Evolutionary conservation across 1,140 invertebrate genomes (phyloP).

Genomic region (Bilobella aurantiaca): DNA sequence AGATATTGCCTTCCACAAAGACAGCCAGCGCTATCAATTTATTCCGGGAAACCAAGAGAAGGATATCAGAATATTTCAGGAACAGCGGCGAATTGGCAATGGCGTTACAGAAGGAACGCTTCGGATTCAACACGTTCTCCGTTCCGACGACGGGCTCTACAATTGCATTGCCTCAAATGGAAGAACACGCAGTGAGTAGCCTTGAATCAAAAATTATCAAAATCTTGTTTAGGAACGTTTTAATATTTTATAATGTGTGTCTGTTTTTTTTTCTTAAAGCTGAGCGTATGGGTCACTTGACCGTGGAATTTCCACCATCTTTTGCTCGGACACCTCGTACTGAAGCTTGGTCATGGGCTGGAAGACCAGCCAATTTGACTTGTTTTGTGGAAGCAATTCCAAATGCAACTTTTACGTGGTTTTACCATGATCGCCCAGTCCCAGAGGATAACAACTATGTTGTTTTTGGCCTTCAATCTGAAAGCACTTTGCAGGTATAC

Average conservation of each 20-base stretch:
- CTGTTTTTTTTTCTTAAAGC: slow-evolving; percentile 20
- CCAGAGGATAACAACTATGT: slow-evolving; percentile 44
- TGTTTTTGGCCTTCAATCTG: slow-evolving; percentile 54
- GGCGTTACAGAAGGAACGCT: slow-evolving; percentile 34
- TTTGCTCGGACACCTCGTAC: slow-evolving; percentile 58
- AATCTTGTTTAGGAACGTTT: too few species aligned
- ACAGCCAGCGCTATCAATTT: slow-evolving; percentile 35
- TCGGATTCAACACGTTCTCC: slow-evolving; percentile 37
- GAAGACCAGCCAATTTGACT: slow-evolving; percentile 66
- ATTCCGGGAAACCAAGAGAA: slow-evolving; percentile 26
- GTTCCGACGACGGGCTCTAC: slow-evolving; percentile 71
- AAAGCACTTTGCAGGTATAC: slow-evolving; percentile 51
- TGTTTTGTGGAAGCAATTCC: slow-evolving; percentile 82
- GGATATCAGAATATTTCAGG: slow-evolving; percentile 38
- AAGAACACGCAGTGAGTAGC: slow-evolving; percentile 26
- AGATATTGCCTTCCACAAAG: slow-evolving; percentile 55
- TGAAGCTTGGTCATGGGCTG: slow-evolving; percentile 67
- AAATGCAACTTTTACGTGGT: slow-evolving; percentile 82
- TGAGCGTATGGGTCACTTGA: slow-evolving; percentile 55
- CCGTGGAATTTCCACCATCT: slow-evolving; percentile 67
- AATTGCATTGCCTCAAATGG: slow-evolving; percentile 72
- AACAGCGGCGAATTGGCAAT: slow-evolving; percentile 24
- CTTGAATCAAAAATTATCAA: too few species aligned
- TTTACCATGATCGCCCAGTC: slow-evolving; percentile 37
- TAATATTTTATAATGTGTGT: too few species aligned